Conservation (phyloP, 2,113 vertebrate species). For the Clarias macrocephalus region DNA sequence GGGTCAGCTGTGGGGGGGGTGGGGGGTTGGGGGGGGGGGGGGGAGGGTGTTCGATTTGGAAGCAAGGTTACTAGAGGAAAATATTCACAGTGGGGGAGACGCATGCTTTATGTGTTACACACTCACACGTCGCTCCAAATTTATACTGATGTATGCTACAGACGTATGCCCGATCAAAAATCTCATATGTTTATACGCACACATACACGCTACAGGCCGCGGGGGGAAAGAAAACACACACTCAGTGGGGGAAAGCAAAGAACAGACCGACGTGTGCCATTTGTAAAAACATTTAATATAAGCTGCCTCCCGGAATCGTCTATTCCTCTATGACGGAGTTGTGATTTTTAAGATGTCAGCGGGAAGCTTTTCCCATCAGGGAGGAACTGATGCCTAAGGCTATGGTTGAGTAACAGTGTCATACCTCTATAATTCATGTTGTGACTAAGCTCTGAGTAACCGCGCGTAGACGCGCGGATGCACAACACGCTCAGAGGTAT, state of each 20-base stretch:
- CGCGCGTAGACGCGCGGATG: conserved; percentile 11
- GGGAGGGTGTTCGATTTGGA: conserved; percentile 36
- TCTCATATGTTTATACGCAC: neutral
- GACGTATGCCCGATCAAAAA: conserved; percentile 13
- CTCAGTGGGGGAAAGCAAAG: conserved; percentile 61
- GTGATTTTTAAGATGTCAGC: conserved; percentile 66
- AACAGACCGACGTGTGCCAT: conserved; percentile 56
- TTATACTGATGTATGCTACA: neutral
- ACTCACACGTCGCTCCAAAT: neutral
- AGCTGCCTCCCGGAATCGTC: conserved; percentile 42
- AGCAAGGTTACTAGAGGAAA: conserved; percentile 62
- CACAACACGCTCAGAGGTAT: conserved; percentile 33
- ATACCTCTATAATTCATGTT: conserved; percentile 26
- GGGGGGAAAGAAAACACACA: conserved; percentile 58
- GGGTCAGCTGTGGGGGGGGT: conserved; percentile 51
- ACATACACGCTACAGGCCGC: neutral
- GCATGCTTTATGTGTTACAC: conserved; percentile 10
- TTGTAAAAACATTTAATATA: conserved; percentile 59
- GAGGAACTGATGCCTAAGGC: conserved; percentile 58
- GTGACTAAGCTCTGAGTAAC: conserved; percentile 3
- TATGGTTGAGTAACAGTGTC: conserved; percentile 63
- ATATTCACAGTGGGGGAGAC: conserved; percentile 59
- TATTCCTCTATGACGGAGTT: conserved; percentile 55
- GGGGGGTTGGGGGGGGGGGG: conserved; percentile 51
- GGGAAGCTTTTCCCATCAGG: conserved; percentile 52